Evolutionary conservation across 1,140 invertebrate species (phyloP).

Genomic region (Papilio helenus): DNA sequence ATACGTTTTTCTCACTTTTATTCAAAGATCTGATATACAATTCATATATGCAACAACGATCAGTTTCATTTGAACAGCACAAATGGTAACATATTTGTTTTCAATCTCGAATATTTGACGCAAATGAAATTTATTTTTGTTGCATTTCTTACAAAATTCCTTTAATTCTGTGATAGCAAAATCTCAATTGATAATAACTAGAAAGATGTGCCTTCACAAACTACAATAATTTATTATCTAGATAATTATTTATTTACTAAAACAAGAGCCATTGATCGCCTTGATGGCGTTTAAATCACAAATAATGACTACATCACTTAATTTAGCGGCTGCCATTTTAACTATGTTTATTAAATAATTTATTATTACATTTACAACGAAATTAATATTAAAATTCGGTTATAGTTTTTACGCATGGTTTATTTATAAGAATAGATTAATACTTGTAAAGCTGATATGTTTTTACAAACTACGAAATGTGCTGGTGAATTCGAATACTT

Average conservation of each 20-base stretch:
- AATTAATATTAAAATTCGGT: constrained; percentile 38
- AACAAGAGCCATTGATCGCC: neutral
- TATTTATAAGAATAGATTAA: constrained; percentile 60
- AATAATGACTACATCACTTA: neutral
- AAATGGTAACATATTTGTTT: neutral
- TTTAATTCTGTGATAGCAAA: constrained; percentile 22
- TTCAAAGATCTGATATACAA: constrained; percentile 6
- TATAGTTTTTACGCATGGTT: constrained; percentile 52
- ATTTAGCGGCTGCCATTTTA: constrained; percentile 1
- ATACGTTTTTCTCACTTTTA: neutral
- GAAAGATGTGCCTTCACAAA: constrained; percentile 17
- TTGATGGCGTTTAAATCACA: neutral
- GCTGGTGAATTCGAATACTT: constrained; percentile 24
- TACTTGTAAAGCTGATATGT: constrained; percentile 43
- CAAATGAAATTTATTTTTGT: constrained; percentile 26
- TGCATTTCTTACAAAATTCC: neutral
- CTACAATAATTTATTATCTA: neutral
- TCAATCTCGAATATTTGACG: neutral
- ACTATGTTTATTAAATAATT: constrained; percentile 27
- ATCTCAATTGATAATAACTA: constrained; percentile 36
- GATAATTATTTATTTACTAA: neutral
- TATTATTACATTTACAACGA: constrained; percentile 7
- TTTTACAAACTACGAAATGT: constrained; percentile 25
- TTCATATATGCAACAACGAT: constrained; percentile 16
- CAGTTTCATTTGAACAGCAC: constrained; percentile 26